Evolutionary conservation across 2,888 invertebrate species (phyloP), one percentile per base, ranked within the genome.

Genomic region (Drosophila pseudotakahashii): DNA sequence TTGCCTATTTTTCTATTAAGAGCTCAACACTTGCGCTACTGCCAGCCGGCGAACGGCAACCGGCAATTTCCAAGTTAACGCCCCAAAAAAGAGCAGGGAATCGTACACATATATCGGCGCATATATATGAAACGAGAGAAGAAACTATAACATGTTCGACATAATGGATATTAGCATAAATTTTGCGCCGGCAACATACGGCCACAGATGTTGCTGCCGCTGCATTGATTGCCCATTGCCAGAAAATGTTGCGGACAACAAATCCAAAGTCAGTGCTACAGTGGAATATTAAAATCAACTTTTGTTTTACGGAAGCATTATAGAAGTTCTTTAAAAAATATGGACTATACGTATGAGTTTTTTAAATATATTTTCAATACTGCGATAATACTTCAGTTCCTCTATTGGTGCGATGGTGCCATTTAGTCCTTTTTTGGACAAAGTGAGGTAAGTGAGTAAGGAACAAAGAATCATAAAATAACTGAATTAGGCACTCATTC

Each of bases 91-190:
- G 13, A 42, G 36, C 47, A 10, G 23, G 7, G 36, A 16, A 44
- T 53, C 39, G 34, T n/a, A 7, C 13, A 55, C 64, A 32, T 53
- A 53, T 47, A 66, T 32, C 32, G 37, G 42, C 36, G 45, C 58
- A 51, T 54, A 55, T 45, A 61, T 61, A 62, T 48, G 52, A 50
- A 69, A 68, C 36, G 41, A 37, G 47, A 50, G 70, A 70, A 62
- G 77, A 84, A 90, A 89, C 81, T 90, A 89, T 90, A 90, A 88
- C 89, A 89, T 90, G 90, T 90, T 90, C 81, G 77, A 86, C 89
- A 89, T 88, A 85, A 88, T 84, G 81, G 83, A 89, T 89, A 90
- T 90, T 90, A 90, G 90, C 90, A 90, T 90, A 90, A 90, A 90
- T 90, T 90, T 84, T 76, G 75, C 69, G 74, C 78, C 67, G 60